These are phyloP conservation scores for Lithophane leautieri DNA, from an alignment of 2,888 invertebrate genomes.

Conservation along the genomic window DNA sequence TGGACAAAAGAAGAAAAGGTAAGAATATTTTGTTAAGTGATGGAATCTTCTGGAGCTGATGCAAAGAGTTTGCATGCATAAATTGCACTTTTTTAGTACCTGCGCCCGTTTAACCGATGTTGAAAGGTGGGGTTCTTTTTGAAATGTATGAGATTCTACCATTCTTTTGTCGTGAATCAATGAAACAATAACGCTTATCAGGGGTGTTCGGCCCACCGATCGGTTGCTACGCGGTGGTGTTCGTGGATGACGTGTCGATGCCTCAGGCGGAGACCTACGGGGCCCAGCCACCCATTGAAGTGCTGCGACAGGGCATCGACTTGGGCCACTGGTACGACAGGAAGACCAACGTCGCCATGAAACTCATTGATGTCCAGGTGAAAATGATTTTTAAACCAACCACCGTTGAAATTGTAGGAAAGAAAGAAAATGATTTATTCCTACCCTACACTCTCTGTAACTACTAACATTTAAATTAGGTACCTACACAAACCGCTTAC, in stretches of 20 bases:
- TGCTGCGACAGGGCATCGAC: constrained; percentile 97
- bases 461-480: too few species aligned
- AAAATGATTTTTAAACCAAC: background rate
- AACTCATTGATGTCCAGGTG: constrained; percentile 96
- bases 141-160: too few species aligned
- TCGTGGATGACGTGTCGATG: constrained; percentile 99
- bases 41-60: background rate
- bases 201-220: constrained; percentile 98
- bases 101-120: too few species aligned
- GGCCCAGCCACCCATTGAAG: constrained; percentile 98
- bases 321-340: constrained; percentile 97
- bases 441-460: background rate
- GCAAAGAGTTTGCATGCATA: background rate
- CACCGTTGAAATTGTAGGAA: background rate
- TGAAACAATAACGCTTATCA: constrained; percentile 59
- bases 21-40: constrained; percentile 9
- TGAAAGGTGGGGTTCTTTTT: background rate
- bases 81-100: background rate
- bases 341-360: constrained; percentile 94
- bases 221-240: constrained; percentile 96
- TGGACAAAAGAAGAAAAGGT: constrained; percentile 97
- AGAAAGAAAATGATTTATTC: background rate
- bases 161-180: background rate
- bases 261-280: constrained; percentile 97
- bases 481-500: too few species aligned